A percentile compares a stretch with the other conserved stretches of the same genome.
Conservation (phyloP, 2,113 vertebrate species). For the Hyla sarda region DNA sequence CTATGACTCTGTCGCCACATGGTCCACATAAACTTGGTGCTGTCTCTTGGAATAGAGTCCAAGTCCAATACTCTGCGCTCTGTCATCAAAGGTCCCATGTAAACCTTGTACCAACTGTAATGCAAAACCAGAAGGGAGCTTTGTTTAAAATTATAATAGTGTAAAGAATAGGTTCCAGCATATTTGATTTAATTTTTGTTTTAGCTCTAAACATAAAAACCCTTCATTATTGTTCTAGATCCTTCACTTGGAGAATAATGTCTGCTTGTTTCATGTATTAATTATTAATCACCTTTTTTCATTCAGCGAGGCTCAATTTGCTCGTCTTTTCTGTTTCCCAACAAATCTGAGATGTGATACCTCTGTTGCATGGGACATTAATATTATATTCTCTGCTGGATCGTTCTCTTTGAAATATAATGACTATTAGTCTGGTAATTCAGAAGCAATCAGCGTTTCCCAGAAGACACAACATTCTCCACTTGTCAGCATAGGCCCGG, state of each 20-base stretch:
- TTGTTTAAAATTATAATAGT: neutral
- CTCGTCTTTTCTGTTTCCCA: slow-evolving; percentile 51
- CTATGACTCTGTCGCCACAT: neutral
- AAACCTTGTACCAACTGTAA: too few species aligned
- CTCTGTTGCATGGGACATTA: slow-evolving; percentile 51
- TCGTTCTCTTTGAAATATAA: slow-evolving; percentile 56
- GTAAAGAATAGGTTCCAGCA: neutral
- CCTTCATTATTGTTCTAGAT: slow-evolving; percentile 12
- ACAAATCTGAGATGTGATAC: slow-evolving; percentile 53
- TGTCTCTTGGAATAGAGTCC: too few species aligned
- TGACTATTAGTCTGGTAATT: slow-evolving; percentile 55
- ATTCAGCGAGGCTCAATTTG: slow-evolving; percentile 31
- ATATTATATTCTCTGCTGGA: slow-evolving; percentile 51
- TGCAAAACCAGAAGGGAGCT: neutral
- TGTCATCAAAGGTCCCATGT: too few species aligned
- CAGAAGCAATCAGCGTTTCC: slow-evolving; percentile 49
- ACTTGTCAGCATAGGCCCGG: slow-evolving; percentile 15
- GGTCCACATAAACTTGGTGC: neutral
- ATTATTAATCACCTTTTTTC: slow-evolving; percentile 46
- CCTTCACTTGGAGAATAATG: neutral
- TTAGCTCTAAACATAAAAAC: neutral
- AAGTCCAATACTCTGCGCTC: too few species aligned
- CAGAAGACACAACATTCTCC: slow-evolving; percentile 46
- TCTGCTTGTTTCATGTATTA: slow-evolving; percentile 36
- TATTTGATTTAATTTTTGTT: neutral